Base-by-base conservation (phyloP, 1,140 invertebrate genomes). In the Aphelenchoides besseyi region DNA sequence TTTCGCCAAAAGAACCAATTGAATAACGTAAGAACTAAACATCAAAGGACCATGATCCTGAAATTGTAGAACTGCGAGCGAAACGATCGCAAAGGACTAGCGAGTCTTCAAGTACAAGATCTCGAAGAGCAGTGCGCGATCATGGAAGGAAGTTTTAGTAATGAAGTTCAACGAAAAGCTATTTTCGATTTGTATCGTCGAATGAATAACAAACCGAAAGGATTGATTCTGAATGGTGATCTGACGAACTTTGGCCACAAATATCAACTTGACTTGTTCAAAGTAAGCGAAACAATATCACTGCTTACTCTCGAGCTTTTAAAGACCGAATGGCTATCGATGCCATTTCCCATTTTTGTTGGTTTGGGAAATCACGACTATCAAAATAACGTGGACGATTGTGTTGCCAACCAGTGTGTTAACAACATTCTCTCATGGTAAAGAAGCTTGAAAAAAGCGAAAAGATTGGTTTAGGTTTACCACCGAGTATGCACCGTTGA, bases 301-400 rank as follows among this genome's bases (percentile, higher is more conserved):
- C 5, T 59, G 16, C 32, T 28, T 59, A 59, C 18, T 59, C 18
- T 69, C 12, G 18, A 1, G 29, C 2, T 18, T 48, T 81, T 68
- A 16, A 3, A 80, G 76, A 41, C 30, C 5, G 76, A 79, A 35
- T 76, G 74, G 55, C 52, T 74, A n/a, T 69, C 70, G 0, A 64
- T 81, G n/a, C 79, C 79, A 5, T 63, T 82, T 18, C 77, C 74
- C 16, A 70, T 81, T 23, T 63, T 72, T 12, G 66, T 70, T 18
- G 79, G 79, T 23, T 59, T 81, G 9, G 79, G 79, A 26, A 81
- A 81, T 57, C 79, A 81, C 59, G 79, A 81, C 41, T 82, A 82
- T 67, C 69, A 82, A 53, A 81, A 81, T 36, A 81, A 81, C 61
- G 76, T 81, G 9, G 69, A 81, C 68, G 79, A 81, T 53, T 81